Conservation (phyloP, 2,797 vertebrate genomes). For the Hylomyscus alleni region DNA sequence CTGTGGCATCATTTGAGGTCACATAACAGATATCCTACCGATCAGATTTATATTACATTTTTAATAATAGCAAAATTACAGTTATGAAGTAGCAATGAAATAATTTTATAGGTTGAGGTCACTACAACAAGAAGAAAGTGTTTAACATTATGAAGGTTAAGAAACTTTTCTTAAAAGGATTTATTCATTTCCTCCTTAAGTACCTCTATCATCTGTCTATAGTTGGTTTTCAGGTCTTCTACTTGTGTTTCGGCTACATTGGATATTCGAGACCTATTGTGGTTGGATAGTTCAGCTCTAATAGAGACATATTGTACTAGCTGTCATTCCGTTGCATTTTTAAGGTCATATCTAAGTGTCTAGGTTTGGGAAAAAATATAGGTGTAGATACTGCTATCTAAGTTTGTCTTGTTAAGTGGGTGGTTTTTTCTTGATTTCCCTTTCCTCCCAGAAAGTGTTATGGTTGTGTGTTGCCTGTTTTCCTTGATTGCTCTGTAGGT, state of each 20-base stretch:
- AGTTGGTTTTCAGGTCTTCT: not conserved
- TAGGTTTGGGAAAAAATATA: not conserved
- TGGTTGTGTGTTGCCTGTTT: not conserved
- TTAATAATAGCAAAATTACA: not conserved
- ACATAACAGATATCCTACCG: not conserved
- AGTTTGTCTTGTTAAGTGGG: not conserved
- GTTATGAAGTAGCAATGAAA: not conserved
- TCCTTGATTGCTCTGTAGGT: not conserved
- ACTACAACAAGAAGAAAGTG: not conserved
- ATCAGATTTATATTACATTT: not conserved
- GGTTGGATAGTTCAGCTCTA: not conserved
- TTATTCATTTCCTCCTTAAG: not conserved
- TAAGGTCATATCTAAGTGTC: not conserved
- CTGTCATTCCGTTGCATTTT: not conserved
- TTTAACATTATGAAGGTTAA: not conserved
- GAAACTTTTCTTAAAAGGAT: not conserved
- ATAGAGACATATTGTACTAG: not conserved
- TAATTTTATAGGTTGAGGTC: not conserved
- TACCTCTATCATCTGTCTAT: not conserved
- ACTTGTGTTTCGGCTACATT: not conserved
- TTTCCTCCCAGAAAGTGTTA: no score
- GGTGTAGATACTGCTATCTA: not conserved
- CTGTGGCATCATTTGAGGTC: no score
- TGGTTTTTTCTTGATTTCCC: not conserved
- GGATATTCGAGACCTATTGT: not conserved